Evolutionary conservation across 2,113 vertebrate species (phyloP).

Genomic region (Calidris pugnax): DNA sequence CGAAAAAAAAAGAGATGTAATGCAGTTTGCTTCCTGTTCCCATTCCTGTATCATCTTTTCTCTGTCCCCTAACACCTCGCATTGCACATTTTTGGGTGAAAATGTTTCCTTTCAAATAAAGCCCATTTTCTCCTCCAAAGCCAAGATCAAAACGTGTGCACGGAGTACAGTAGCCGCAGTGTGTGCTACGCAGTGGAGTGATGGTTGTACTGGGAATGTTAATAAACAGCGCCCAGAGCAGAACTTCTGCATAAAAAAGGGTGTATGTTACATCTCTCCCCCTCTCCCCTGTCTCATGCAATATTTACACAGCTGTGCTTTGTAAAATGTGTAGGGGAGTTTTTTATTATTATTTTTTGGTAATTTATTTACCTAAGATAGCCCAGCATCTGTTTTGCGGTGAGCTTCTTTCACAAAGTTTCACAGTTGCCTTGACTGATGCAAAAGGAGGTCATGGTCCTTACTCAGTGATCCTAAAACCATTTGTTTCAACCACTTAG

Average conservation of each 20-base stretch:
- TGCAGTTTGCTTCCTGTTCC: neutral
- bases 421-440: conserved; percentile 68
- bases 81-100: neutral
- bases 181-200: neutral
- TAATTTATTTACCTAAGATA: conserved; percentile 72
- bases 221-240: conserved; percentile 59
- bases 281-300: conserved; percentile 44
- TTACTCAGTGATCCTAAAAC: conserved; percentile 6
- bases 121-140: conserved; percentile 2
- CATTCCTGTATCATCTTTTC: neutral
- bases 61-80: neutral
- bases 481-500: conserved; percentile 30
- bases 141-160: conserved; percentile 6
- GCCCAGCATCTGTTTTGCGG: conserved; percentile 62
- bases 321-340: conserved; percentile 60
- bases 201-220: conserved; percentile 61
- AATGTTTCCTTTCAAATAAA: conserved; percentile 8
- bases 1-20: neutral
- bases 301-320: conserved; percentile 69
- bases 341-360: conserved; percentile 57
- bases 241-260: conserved; percentile 57
- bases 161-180: conserved; percentile 48
- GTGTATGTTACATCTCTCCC: conserved; percentile 42
- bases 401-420: conserved; percentile 58
- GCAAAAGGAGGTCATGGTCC: conserved; percentile 39